Percentiles rank a stretch among this genome's conserved stretches.
These are phyloP conservation scores for Sprattus sprattus DNA, from an alignment of 2,113 vertebrate species.

Conservation along the genomic window DNA sequence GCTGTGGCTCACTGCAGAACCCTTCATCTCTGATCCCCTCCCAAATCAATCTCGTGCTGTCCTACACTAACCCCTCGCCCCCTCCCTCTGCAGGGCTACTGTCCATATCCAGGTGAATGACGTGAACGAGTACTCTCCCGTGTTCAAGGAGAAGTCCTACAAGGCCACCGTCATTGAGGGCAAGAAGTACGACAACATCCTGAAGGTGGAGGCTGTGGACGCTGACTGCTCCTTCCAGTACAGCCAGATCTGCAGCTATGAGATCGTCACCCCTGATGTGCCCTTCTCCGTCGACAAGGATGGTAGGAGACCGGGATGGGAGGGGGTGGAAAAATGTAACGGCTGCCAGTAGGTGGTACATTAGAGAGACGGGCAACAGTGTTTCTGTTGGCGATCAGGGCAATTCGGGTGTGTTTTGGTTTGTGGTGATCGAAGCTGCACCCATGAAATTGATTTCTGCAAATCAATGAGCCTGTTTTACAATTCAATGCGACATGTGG, in stretches of 20 bases:
- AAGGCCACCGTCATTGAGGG: constrained; percentile 87
- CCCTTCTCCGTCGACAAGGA: constrained; percentile 94
- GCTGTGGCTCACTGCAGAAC: neutral
- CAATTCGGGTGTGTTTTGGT: neutral
- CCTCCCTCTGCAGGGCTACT: constrained; percentile 76
- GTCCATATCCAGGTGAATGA: constrained; percentile 98
- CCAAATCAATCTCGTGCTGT: neutral
- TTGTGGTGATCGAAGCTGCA: neutral
- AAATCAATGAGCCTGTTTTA: constrained; percentile 47
- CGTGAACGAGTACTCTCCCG: constrained; percentile 90
- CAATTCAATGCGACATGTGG: constrained; percentile 39
- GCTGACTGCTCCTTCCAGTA: constrained; percentile 97
- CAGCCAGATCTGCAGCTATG: constrained; percentile 97
- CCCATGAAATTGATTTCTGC: constrained; percentile 49
- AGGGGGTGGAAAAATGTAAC: neutral
- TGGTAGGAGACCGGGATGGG: constrained; percentile 70
- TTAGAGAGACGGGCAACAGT: constrained; percentile 24
- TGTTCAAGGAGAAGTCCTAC: constrained; percentile 97
- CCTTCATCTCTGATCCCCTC: neutral
- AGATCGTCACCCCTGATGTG: constrained; percentile 90
- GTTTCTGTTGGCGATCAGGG: neutral
- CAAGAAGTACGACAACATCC: constrained; percentile 80
- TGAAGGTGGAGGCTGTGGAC: constrained; percentile 90
- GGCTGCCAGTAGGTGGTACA: constrained; percentile 22
- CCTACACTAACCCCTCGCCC: neutral